A percentile compares a stretch with the other conserved stretches of the same genome.
These are phyloP conservation scores for Drosophila biarmipes DNA, from an alignment of 1,140 invertebrate genomes.

Conservation along the genomic window DNA sequence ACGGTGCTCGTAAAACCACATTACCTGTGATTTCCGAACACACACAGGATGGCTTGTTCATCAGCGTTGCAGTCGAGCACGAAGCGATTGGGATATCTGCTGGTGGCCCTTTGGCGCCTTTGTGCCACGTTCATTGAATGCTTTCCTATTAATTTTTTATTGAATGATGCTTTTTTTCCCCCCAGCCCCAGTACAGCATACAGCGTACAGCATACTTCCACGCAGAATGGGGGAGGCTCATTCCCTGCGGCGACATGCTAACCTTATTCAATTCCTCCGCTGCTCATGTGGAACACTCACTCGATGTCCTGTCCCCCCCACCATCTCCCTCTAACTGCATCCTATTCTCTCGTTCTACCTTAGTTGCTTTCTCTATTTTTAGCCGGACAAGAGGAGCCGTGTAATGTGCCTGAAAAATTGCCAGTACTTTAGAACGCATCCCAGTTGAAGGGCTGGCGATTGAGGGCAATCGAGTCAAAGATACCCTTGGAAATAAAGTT, in stretches of 20 bases:
- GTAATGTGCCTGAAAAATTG: slow-evolving; percentile 76
- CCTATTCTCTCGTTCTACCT: background rate
- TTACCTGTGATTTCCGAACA: slow-evolving; percentile 75
- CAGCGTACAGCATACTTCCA: slow-evolving; percentile 11
- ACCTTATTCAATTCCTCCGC: slow-evolving; percentile 65
- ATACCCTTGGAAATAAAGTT: background rate
- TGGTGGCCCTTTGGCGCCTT: slow-evolving; percentile 58
- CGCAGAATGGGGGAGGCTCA: slow-evolving; percentile 5
- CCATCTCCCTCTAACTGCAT: background rate
- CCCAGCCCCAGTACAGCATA: background rate
- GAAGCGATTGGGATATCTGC: slow-evolving; percentile 33
- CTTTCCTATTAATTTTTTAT: slow-evolving; percentile 80
- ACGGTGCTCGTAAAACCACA: slow-evolving; percentile 72
- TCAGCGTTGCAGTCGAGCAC: slow-evolving; percentile 52
- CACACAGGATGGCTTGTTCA: slow-evolving; percentile 51
- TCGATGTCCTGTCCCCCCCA: slow-evolving; percentile 14
- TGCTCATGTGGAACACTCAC: slow-evolving; percentile 55
- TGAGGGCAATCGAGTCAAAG: slow-evolving; percentile 8
- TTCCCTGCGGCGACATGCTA: slow-evolving; percentile 44
- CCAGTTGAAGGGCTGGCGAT: slow-evolving; percentile 17
- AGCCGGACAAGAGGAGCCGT: slow-evolving; percentile 54
- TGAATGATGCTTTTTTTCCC: slow-evolving; percentile 50
- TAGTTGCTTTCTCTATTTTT: slow-evolving; percentile 15
- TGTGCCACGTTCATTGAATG: slow-evolving; percentile 74
- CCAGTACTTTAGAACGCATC: slow-evolving; percentile 55